Base-by-base conservation (phyloP, 37 sponge, comb jelly and placozoan species). In the Crambe crambe region DNA sequence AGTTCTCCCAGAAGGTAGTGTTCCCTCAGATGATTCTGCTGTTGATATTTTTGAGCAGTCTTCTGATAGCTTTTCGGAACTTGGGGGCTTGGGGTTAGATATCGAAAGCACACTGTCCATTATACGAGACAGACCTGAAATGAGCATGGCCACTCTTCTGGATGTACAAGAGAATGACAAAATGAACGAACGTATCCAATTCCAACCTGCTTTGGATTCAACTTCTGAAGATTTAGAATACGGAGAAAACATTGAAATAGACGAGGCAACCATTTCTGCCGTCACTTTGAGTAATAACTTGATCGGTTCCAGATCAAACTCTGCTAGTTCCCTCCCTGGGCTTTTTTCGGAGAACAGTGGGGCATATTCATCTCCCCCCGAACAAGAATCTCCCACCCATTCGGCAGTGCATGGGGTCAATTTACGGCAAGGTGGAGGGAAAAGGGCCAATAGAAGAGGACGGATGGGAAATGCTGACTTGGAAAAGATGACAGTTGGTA, bases 201-300 rank as follows among this genome's bases (percentile, higher is more conserved):
- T n/a, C 31, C 25, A 4, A 21, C 3, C 70, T 0, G 59, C 57
- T 8, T 37, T 56, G 44, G 76, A 75, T 23, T 10, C 56, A 1
- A 37, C 59, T 29, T 23, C 37, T 0, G 47, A 3, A 3, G 80
- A 79, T 30, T 34, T 35, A 3, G 62, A 56, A 5, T 29, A 20
- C 18, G 12, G 27, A 9, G 77, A 85, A 25, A 47, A 54, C 38
- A 58, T 85, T 34, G 84, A 83, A 25, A 26, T 76, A 9, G 85
- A 85, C 37, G 85, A 85, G 18, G 78, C 78, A 17, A 77, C 79
- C 12, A 77, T 85, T 15, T 85, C 78, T 3, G 85, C 71, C n/a
- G 25, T 77, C 72, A 87, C 78, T 25, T 64, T 88, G 26, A 71
- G 73, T 25, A 82, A 72, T 68, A 43, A 73, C 72, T 58, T 88